Evolutionary conservation across 2,888 invertebrate genomes (phyloP).

Genomic region (Folsomia candida): DNA sequence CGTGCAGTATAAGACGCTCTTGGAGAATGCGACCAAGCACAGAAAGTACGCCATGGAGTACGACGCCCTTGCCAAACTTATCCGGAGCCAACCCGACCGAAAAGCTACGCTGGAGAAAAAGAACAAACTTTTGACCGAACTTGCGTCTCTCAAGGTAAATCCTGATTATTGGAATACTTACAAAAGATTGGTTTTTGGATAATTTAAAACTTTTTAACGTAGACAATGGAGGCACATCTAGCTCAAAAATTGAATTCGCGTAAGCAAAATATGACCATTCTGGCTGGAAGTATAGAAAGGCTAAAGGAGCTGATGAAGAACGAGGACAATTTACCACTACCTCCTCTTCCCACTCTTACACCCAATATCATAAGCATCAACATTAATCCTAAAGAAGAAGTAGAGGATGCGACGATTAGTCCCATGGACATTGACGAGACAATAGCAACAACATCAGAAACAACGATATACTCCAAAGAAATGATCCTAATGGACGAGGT

Average conservation of each 20-base stretch:
- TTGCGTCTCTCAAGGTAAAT: conserved; percentile 62
- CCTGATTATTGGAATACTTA: too few species aligned
- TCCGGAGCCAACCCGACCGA: conserved; percentile 84
- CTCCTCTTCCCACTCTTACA: too few species aligned
- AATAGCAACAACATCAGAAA: too few species aligned
- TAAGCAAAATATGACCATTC: conserved; percentile 83
- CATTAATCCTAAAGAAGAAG: too few species aligned
- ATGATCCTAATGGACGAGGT: too few species aligned
- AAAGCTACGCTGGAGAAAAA: conserved; percentile 71
- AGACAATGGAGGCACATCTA: background rate
- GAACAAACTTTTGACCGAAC: conserved; percentile 69
- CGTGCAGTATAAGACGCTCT: conserved; percentile 67
- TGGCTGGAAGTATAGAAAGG: conserved; percentile 82
- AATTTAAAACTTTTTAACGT: background rate
- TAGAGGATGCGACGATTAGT: too few species aligned
- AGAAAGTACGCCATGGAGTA: conserved; percentile 88
- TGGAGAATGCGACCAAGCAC: conserved; percentile 46
- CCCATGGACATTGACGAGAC: too few species aligned
- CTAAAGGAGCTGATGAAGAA: conserved; percentile 77
- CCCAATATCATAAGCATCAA: too few species aligned
- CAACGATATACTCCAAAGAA: too few species aligned
- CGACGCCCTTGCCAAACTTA: conserved; percentile 86
- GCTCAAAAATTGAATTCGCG: conserved; percentile 54
- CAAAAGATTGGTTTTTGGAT: too few species aligned
- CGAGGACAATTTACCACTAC: too few species aligned